Conservation (phyloP, 1,140 invertebrate genomes). For the Aporrectodea caliginosa region DNA sequence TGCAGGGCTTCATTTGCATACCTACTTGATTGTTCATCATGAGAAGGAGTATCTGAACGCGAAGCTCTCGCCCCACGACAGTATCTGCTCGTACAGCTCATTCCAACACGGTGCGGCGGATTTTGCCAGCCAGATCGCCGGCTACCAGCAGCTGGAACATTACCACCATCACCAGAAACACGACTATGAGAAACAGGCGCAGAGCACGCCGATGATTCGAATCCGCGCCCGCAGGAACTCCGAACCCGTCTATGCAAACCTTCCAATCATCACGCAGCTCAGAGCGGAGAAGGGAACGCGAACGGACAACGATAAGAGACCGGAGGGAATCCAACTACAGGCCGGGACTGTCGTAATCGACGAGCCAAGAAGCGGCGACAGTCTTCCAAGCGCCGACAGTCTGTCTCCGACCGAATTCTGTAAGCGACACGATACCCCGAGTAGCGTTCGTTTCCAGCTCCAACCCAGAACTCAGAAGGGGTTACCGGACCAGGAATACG, state of each 20-base stretch:
- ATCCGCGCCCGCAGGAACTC: conserved; percentile 31
- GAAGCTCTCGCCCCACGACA: not conserved
- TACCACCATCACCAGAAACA: not conserved
- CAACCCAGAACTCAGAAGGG: conserved; percentile 10
- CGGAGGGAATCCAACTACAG: not conserved
- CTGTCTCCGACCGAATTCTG: conserved; percentile 24
- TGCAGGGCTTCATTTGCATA: too few species aligned
- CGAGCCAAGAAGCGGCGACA: conserved; percentile 21
- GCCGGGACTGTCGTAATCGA: not conserved
- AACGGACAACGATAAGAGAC: not conserved
- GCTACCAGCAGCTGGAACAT: conserved; percentile 9
- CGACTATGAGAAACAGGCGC: not conserved
- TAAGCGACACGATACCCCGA: conserved; percentile 29
- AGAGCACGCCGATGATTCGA: not conserved
- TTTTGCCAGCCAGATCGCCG: not conserved
- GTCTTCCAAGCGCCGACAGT: conserved; percentile 28
- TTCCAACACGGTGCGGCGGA: not conserved
- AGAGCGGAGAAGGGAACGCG: not conserved
- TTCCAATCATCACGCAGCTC: conserved; percentile 34
- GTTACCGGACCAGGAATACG: conserved; percentile 44
- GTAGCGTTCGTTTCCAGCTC: conserved; percentile 31
- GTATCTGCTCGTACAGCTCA: not conserved
- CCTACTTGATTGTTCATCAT: conserved; percentile 30
- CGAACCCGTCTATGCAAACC: conserved; percentile 52
- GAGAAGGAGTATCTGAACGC: conserved; percentile 24